phyloP scores from a whole-genome alignment of 2,888 invertebrate species.

The Drosophila borealis region DNA sequence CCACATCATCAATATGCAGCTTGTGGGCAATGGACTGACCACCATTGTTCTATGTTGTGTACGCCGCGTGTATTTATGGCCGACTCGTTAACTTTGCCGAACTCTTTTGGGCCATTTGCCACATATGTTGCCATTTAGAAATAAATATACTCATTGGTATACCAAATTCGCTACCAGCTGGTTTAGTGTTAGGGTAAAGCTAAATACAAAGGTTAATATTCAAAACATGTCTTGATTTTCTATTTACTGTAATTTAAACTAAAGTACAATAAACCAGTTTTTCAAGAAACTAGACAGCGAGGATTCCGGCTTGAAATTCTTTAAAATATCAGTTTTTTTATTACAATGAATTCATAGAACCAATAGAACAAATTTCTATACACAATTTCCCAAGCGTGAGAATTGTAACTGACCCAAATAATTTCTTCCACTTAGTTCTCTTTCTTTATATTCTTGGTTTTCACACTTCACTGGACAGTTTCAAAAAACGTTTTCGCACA shows the following conservation, averaged over 20 bases:
- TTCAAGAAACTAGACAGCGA: too few relatives aligned
- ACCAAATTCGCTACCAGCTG: slow-evolving; percentile 11
- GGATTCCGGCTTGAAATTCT: too few relatives aligned
- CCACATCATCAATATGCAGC: slow-evolving; percentile 40
- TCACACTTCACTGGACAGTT: slow-evolving; percentile 3
- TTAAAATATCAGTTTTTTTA: too few relatives aligned
- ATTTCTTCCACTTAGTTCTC: background rate
- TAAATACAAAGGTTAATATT: background rate
- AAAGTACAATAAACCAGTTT: too few relatives aligned
- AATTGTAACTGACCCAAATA: background rate
- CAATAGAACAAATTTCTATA: too few relatives aligned
- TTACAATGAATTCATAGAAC: too few relatives aligned
- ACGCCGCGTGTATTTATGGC: slow-evolving; percentile 10
- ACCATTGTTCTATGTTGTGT: slow-evolving; percentile 21
- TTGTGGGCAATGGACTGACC: slow-evolving; percentile 16
- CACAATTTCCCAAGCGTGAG: too few relatives aligned
- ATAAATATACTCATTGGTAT: slow-evolving; percentile 3
- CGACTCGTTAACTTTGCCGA: slow-evolving; percentile 25
- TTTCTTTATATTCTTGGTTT: background rate
- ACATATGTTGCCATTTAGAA: slow-evolving; percentile 13
- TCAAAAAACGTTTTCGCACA: slow-evolving; percentile 3
- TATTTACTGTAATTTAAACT: background rate
- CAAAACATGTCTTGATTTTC: background rate
- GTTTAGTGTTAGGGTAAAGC: background rate
- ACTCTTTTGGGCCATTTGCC: slow-evolving; percentile 7